Percentiles rank a stretch among this genome's conserved stretches.
These are phyloP conservation scores for Drosophila kanapiae DNA, from an alignment of 1,140 invertebrate species.

Conservation along the genomic window DNA sequence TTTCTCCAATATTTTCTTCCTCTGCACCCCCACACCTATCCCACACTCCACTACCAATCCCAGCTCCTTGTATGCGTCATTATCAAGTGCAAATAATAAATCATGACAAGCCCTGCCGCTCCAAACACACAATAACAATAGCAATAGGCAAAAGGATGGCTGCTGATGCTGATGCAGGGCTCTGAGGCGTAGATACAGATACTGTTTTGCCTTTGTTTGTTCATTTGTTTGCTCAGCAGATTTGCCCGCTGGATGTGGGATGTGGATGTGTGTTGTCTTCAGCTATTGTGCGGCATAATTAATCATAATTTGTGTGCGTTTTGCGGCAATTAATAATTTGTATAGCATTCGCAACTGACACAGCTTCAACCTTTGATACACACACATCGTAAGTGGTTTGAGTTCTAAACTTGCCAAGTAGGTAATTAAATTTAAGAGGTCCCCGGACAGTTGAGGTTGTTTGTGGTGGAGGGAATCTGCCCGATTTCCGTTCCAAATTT, in stretches of 20 bases:
- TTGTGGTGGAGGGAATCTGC: no score
- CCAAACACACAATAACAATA: slow-evolving; percentile 28
- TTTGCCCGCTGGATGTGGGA: slow-evolving; percentile 12
- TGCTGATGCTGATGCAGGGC: background rate
- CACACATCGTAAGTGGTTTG: slow-evolving; percentile 31
- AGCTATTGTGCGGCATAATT: slow-evolving; percentile 70
- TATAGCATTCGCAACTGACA: slow-evolving; percentile 57
- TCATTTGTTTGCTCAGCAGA: slow-evolving; percentile 52
- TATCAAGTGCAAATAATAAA: slow-evolving; percentile 83
- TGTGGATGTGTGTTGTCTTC: slow-evolving; percentile 31
- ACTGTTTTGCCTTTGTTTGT: slow-evolving; percentile 60
- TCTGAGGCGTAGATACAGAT: slow-evolving; percentile 46
- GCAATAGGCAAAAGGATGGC: background rate
- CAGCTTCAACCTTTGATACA: slow-evolving; percentile 42
- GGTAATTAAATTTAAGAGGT: slow-evolving; percentile 46
- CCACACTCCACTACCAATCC: slow-evolving; percentile 7
- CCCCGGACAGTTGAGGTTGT: slow-evolving; percentile 19
- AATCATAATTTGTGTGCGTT: slow-evolving; percentile 79
- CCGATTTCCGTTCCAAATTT: background rate
- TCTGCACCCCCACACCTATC: slow-evolving; percentile 1
- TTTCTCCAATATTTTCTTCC: background rate
- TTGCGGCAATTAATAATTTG: slow-evolving; percentile 81
- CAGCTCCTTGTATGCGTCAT: slow-evolving; percentile 64
- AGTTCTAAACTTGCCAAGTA: slow-evolving; percentile 36
- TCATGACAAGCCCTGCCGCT: slow-evolving; percentile 62